Base-by-base conservation (phyloP, 2,888 invertebrate species). In the Ectemnius lituratus region DNA sequence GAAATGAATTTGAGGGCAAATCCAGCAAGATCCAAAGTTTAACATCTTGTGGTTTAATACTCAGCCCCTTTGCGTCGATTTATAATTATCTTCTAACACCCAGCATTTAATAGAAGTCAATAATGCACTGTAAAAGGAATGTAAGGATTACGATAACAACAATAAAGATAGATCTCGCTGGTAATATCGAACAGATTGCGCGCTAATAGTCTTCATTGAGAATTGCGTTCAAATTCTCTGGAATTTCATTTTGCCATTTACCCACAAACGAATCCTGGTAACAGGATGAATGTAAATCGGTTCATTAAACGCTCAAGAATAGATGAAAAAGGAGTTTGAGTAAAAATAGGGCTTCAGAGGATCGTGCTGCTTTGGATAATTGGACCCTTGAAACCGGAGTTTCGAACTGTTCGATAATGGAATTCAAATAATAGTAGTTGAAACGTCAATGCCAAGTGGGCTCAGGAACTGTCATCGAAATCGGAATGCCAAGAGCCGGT, bases 111-210 rank as follows among this genome's bases (percentile, higher is more conserved):
- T 37, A 6, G 11, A 37, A 37, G 11, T 6, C 37, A 37, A 37
- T 20, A 11, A 58, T 27, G 13, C n/a, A 18, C 46, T 46, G n/a
- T 58, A 57, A 16, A 46, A 13, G 16, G 16, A 62, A 62, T 23
- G 62, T 49, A 27, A 60, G 59, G 6, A 13, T 27, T 23, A 23
- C 58, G 47, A 45, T 52, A 63, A 62, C 52, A 28, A 23, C 16
- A 62, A 18, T 62, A n/a, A 27, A 37, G n/a, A 63, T 52, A 67
- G 13, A 37, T 6, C 5, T 6, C 37, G 52, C 37, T 28, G 58
- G 64, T 64, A 73, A 73, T 64, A 47, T 46, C 45, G 45, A 47
- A 37, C 64, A 63, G 61, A 57, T 70, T 46, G 61, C 70, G 13
- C 45, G 46, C 52, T 62, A 45, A 60, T 60, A 56, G 16, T 37